Base-by-base conservation (phyloP, 2,888 invertebrate genomes). In the Xestoiulus laeticollis region DNA sequence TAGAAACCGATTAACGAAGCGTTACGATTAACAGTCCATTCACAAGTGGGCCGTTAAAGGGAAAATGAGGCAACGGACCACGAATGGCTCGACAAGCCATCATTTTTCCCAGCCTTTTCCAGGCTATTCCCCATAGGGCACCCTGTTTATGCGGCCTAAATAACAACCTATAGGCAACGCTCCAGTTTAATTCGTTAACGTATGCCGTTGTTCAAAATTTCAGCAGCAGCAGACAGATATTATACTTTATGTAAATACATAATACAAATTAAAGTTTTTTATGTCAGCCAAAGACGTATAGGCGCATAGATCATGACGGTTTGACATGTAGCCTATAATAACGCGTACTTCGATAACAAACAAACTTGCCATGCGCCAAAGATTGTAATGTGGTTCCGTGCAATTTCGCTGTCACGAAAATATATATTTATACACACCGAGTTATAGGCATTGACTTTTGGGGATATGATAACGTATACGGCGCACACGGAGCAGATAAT, bases 381-480 rank as follows among this genome's bases (percentile, higher is more conserved):
- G 78, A 78, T 78, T 78, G 78, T 78, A 78, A 78, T 78, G 78
- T 30, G 78, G 78, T 78, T 78, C 78, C 78, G 78, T 78, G 78
- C 78, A 78, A 78, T 78, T 78, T 78, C 78, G 78, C 78, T 78
- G 78, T 78, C 78, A 78, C 78, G 78, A 78, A 78, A 78, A 78
- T 78, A 78, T 78, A 78, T 78, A 78, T 78, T 78, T 78, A 78
- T 78, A 78, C 78, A 78, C 78, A 30, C 78, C 78, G 78, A 30
- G 78, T 78, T 78, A 0, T 78, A 78, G 78, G 78, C 78, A 78
- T 78, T 78, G 78, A 78, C 78, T 78, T 78, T 78, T 78, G 78
- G 78, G 78, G 78, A 78, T 78, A 78, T 78, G 78, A 78, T 78
- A 78, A 78, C 78, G 14, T 59, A 59, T 59, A 59, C 59, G 59